Evolutionary conservation across 2,888 invertebrate species (phyloP).

Genomic region (Archips crataeganus): DNA sequence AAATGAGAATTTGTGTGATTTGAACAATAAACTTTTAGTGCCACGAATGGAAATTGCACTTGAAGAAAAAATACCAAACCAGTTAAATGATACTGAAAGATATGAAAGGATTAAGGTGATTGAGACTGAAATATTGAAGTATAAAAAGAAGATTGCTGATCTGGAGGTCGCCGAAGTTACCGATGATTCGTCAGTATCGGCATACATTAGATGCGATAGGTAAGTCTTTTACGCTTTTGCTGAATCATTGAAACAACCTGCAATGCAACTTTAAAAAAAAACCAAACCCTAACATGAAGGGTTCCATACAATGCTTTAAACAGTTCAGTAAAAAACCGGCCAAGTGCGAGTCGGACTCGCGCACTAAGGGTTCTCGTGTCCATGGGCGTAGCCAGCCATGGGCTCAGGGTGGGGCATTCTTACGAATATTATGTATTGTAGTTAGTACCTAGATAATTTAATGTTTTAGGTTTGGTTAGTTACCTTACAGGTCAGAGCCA

Average conservation of each 20-base stretch:
- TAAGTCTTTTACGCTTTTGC: conserved; percentile 46
- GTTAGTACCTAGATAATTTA: too few relatives aligned
- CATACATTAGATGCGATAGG: conserved; percentile 58
- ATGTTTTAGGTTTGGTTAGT: too few relatives aligned
- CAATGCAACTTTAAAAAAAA: neutral
- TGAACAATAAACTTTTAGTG: conserved; percentile 43
- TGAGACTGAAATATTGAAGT: conserved; percentile 54
- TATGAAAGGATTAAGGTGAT: conserved; percentile 46
- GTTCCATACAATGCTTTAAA: too few relatives aligned
- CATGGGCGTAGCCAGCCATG: too few relatives aligned
- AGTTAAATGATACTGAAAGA: conserved; percentile 12
- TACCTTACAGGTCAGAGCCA: too few relatives aligned
- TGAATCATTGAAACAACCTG: neutral
- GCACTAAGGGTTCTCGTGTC: too few relatives aligned
- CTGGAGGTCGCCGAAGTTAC: conserved; percentile 60
- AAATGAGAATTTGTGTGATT: conserved; percentile 4
- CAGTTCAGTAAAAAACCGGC: too few relatives aligned
- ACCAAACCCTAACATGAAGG: too few relatives aligned
- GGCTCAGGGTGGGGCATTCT: too few relatives aligned
- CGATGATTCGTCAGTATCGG: conserved; percentile 51
- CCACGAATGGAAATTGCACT: conserved; percentile 43
- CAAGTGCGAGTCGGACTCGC: too few relatives aligned
- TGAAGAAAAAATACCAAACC: neutral
- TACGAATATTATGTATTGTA: too few relatives aligned
- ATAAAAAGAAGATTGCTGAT: conserved; percentile 51